Evolutionary conservation across 2,888 invertebrate genomes (phyloP).

Genomic region (Netelia virgata): DNA sequence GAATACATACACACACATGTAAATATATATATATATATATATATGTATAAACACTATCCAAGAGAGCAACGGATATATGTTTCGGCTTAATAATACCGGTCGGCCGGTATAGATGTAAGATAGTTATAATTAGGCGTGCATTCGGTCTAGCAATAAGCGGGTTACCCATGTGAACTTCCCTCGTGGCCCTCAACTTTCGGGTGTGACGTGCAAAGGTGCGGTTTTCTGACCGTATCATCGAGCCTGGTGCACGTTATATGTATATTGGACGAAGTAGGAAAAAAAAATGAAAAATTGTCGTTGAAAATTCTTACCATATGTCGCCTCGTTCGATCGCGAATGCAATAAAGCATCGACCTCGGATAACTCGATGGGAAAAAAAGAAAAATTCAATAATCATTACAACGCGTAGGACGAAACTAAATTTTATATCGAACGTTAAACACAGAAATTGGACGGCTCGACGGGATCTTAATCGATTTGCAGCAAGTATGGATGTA

Average conservation of each 20-base stretch:
- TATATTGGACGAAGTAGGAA: not conserved
- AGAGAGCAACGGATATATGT: conserved; percentile 78
- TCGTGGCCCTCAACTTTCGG: conserved; percentile 75
- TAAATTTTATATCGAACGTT: no score
- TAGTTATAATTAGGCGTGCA: conserved; percentile 84
- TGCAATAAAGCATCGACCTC: not conserved
- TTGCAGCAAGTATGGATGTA: no score
- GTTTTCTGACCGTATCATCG: conserved; percentile 54
- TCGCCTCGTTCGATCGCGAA: not conserved
- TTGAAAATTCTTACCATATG: conserved; percentile 17
- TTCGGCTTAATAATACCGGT: conserved; percentile 80
- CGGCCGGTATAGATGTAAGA: conserved; percentile 82
- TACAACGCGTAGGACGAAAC: no score
- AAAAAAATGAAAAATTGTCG: conserved; percentile 4
- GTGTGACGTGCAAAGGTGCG: conserved; percentile 67
- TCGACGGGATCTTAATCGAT: no score
- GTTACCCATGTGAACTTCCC: conserved; percentile 84
- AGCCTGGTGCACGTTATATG: not conserved
- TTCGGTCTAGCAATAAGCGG: conserved; percentile 80
- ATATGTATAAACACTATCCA: not conserved
- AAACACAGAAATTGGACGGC: no score
- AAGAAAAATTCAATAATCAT: not conserved
- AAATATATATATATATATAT: not conserved
- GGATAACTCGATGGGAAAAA: not conserved
- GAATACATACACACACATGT: not conserved